Base-by-base conservation (phyloP, 2,797 vertebrate species). In the Enteromius paludinosus region DNA sequence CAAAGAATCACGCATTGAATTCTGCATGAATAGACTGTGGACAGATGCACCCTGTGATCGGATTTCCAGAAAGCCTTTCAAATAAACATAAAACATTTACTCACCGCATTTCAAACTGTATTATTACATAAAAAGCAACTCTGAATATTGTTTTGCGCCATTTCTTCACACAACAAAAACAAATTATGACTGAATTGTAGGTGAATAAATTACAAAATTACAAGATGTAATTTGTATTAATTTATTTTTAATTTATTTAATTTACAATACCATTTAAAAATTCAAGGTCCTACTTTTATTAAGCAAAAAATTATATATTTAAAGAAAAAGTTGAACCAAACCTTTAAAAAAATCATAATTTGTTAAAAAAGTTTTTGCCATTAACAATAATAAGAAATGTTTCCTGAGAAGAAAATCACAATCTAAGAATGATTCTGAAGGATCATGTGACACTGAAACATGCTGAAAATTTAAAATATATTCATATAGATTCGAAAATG, bases 81-180 rank as follows among this genome's bases (percentile, higher is more conserved):
- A 74, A 56, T 33, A 74, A 38, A 56, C 30, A 56, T 23, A 23
- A 54, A 49, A 49, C 45, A 30, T 72, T 52, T 71, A 33, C 45
- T 70, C 68, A 45, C 14, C 28, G 43, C 30, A 70, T n/a, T n/a
- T n/a, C n/a, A n/a, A n/a, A n/a, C n/a, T n/a, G n/a, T n/a, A 30
- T 30, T 30, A 30, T 43, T 47, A 47, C 45, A 47, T 47, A 47
- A 47, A 47, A 47, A 14, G 45, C 45, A 15, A 45, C 12, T 45
- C 43, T 45, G 43, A 45, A 45, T 45, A 45, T 14, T 45, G 12
- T 45, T 45, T 45, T 45, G 12, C 12, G 14, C 11, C 14, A 14
- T 45, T 45, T 45, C 12, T 14, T 45, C 43, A 45, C 11, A 45
- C 43, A 45, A 45, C 3, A 15, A 43, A 45, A 45, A 43, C 43